These are phyloP conservation scores for Parelbella ahira DNA, from an alignment of 2,888 invertebrate genomes.

Conservation along the genomic window DNA sequence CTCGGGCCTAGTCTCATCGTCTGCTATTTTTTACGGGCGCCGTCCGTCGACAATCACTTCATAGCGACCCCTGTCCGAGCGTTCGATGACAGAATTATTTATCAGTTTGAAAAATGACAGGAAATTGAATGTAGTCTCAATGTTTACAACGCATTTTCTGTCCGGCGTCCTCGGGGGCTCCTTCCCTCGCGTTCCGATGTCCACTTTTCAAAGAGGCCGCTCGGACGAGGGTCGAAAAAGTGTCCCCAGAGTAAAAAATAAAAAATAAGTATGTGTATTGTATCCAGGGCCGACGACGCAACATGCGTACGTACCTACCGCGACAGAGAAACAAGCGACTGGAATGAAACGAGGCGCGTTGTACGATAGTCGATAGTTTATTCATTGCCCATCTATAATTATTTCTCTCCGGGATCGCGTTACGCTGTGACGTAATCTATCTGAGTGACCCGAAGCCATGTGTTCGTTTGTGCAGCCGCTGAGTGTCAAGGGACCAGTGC, in stretches of 20 bases:
- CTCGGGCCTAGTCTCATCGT: slow-evolving; percentile 61
- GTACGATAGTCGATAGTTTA: slow-evolving; percentile 58
- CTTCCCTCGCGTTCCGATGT: slow-evolving; percentile 80
- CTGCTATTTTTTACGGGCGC: slow-evolving; percentile 76
- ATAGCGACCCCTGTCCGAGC: slow-evolving; percentile 80
- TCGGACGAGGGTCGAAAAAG: slow-evolving; percentile 81
- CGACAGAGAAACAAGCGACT: slow-evolving; percentile 66
- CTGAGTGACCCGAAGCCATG: slow-evolving; percentile 67
- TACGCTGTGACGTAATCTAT: slow-evolving; percentile 70
- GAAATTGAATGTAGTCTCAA: slow-evolving; percentile 82
- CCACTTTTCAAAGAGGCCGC: slow-evolving; percentile 81
- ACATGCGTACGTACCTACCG: slow-evolving; percentile 54
- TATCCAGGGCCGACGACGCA: slow-evolving; percentile 69
- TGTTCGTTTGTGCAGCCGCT: slow-evolving; percentile 39
- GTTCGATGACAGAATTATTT: slow-evolving; percentile 82
- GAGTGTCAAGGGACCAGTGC: slow-evolving; percentile 38
- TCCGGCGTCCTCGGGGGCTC: slow-evolving; percentile 76
- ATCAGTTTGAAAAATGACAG: slow-evolving; percentile 82
- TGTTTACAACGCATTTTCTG: slow-evolving; percentile 82
- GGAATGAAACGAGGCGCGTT: slow-evolving; percentile 49
- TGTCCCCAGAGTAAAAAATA: slow-evolving; percentile 79
- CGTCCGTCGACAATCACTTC: slow-evolving; percentile 79
- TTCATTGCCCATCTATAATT: slow-evolving; percentile 72
- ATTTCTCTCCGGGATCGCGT: slow-evolving; percentile 62
- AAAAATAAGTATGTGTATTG: slow-evolving; percentile 73